phyloP scores from a whole-genome alignment of 1,140 invertebrate genomes.

The Venturia canescens region DNA sequence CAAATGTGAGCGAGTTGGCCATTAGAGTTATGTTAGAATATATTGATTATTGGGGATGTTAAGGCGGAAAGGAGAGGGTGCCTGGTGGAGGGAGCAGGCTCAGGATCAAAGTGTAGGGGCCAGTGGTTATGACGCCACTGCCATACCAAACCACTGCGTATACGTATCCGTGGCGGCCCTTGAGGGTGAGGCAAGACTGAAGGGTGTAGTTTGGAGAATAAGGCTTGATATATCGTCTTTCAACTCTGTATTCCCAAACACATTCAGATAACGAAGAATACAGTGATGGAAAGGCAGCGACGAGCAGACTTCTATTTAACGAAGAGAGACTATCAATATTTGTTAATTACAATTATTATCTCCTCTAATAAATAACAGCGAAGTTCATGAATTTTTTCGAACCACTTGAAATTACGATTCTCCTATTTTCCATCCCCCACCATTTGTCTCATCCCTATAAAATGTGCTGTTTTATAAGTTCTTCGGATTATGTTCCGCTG shows the following conservation, averaged over 20 bases:
- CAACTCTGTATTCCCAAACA: slow-evolving; percentile 12
- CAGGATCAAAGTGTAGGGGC: slow-evolving; percentile 73
- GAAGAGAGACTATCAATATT: slow-evolving; percentile 19
- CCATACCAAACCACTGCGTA: slow-evolving; percentile 48
- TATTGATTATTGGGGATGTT: slow-evolving; percentile 74
- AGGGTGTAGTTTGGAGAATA: slow-evolving; percentile 57
- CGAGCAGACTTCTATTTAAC: not conserved
- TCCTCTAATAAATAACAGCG: not conserved
- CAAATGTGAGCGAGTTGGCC: slow-evolving; percentile 72
- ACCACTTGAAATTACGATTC: not conserved
- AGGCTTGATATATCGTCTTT: slow-evolving; percentile 58
- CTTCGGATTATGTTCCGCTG: not conserved
- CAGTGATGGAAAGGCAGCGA: not conserved
- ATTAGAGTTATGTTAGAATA: slow-evolving; percentile 77
- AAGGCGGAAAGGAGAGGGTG: not conserved
- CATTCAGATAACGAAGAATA: not conserved
- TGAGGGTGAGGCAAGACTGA: slow-evolving; percentile 64
- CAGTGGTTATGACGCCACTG: slow-evolving; percentile 63
- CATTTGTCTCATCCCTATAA: not conserved
- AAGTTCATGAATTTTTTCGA: not conserved
- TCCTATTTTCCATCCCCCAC: not conserved
- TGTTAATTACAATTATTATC: slow-evolving; percentile 10
- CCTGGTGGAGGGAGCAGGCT: slow-evolving; percentile 46
- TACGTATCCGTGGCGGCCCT: not conserved
- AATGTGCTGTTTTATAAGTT: not conserved